Evolutionary conservation across 2,113 vertebrate genomes (phyloP), one percentile per base, ranked within the genome.

Genomic region (Jacana jacana): DNA sequence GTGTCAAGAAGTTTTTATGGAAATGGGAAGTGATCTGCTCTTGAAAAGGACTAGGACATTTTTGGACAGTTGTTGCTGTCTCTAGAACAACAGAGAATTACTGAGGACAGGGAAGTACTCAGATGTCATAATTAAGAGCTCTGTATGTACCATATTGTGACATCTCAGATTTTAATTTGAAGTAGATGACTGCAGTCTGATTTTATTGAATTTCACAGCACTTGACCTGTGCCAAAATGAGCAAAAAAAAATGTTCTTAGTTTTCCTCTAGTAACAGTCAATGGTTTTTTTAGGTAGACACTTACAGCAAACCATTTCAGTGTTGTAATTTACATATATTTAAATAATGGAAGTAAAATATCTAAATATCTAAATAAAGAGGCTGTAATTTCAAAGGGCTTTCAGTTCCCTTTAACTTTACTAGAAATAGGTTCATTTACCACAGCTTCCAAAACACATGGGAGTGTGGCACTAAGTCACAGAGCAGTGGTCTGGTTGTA

Each of bases 401-500:
- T 90, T 93, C 39, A 20, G 6, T 24, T 88, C 15, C 6, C 25
- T 63, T 79, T 49, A 87, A 44, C 18, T 63, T 2, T 31, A 19
- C 9, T 16, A 22, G n/a, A 75, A 86, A 44, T 40, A 25, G 0
- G 1, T 61, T 86, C 11, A 27, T 12, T 57, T 48, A 60, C 33
- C 84, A 16, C 31, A 66, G 15, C 11, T 88, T 54, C 31, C 28
- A 49, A 78, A 89, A 46, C 7, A 35, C 3, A 4, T 18, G 8
- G 12, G 11, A 65, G 4, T 22, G 22, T 0, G 1, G 8, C 31
- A 66, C 3, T 13, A 66, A 49, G 28, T 20, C 13, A 49, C 4
- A 70, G 9, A 54, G 6, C 3, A 13, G 4, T 6, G 2, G 2
- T 48, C 15, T 77, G 13, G 13, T 28, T 68, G 20, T 33, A 7